Conservation (phyloP, 2,888 invertebrate genomes). For the Drosophila anomalata region DNA sequence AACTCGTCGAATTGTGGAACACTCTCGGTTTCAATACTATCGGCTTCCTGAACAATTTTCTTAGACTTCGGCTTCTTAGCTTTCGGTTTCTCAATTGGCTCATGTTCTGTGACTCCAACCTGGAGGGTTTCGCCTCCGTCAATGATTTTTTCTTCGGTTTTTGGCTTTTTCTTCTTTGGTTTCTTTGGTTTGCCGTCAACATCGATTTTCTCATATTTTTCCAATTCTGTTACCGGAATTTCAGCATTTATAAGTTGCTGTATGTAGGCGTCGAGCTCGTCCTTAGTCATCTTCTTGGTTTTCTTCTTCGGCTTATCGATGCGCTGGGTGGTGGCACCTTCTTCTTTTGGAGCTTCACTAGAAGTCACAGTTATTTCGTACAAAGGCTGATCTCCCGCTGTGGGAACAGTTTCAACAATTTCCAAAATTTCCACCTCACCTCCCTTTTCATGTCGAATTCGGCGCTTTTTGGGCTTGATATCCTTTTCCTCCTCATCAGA, state of each 20-base stretch:
- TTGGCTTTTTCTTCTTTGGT: conserved; percentile 68
- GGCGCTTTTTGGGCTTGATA: conserved; percentile 79
- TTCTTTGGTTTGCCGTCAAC: conserved; percentile 80
- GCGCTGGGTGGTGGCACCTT: conserved; percentile 32
- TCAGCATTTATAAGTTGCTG: conserved; percentile 81
- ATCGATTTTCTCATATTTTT: conserved; percentile 83
- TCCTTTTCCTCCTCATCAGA: conserved; percentile 67
- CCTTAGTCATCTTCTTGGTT: conserved; percentile 76
- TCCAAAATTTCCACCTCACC: conserved; percentile 84
- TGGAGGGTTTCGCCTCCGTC: conserved; percentile 64
- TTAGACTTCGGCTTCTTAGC: conserved; percentile 52
- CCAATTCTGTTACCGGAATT: conserved; percentile 83
- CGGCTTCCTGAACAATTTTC: conserved; percentile 32
- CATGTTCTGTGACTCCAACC: conserved; percentile 70
- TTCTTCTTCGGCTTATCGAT: conserved; percentile 69
- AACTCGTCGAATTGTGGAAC: conserved; percentile 54
- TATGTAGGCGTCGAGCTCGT: conserved; percentile 82
- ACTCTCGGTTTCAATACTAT: conserved; percentile 33
- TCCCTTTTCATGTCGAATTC: conserved; percentile 82
- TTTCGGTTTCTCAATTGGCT: conserved; percentile 64
- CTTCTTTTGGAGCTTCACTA: conserved; percentile 70
- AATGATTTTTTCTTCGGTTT: conserved; percentile 44
- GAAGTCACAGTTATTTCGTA: conserved; percentile 84
- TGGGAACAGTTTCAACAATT: conserved; percentile 79
- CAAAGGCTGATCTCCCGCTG: conserved; percentile 82